Base-by-base conservation (phyloP, 2,888 invertebrate species). In the Elgonia sp. region DNA sequence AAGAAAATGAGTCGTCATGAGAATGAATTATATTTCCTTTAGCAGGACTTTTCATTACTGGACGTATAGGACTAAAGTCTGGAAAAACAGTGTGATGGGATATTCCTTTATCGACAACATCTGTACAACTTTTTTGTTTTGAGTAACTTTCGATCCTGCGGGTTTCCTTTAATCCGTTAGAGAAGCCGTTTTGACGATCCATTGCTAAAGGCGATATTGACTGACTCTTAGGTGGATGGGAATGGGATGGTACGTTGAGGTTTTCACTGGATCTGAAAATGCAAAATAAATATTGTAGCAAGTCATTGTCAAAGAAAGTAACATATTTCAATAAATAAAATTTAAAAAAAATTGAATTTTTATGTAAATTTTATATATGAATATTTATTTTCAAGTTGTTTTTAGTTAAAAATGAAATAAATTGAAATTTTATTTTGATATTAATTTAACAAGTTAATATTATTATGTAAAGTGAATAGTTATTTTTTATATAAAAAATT, bases 181-280 rank as follows among this genome's bases (percentile, higher is more conserved):
- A 91, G 67, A 94, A 94, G 57, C 94, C 94, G 87, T 94, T 94
- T 70, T 94, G 94, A 88, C 93, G 93, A 76, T 94, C 94, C 94
- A 94, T 94, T 57, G 94, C 94, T 80, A 94, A 82, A 7, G 94
- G 94, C 8, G 94, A 94, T 88, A 94, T 94, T 57, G 94, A 94
- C 81, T 94, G 93, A 83, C 93, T 94, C 88, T 94, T 94, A 5
- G 92, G 90, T 12, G 93, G 93, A 86, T 92, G 91, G 29, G 88
- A 85, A 39, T 93, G 91, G 16, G 91, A 80, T 60, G 92, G 93
- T 69, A 93, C 91, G 82, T 89, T 92, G 57, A 94, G 90, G 89
- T 92, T 93, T 89, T 94, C 94, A 92, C 91, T 94, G 8, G 94
- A 94, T 88, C 94, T 94, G 89, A 37, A 37, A 72, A 50, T 21